A percentile compares a stretch with the other conserved stretches of the same genome.
phyloP scores from a whole-genome alignment of 2,113 vertebrate genomes.

The Prionailurus bengalensis region DNA sequence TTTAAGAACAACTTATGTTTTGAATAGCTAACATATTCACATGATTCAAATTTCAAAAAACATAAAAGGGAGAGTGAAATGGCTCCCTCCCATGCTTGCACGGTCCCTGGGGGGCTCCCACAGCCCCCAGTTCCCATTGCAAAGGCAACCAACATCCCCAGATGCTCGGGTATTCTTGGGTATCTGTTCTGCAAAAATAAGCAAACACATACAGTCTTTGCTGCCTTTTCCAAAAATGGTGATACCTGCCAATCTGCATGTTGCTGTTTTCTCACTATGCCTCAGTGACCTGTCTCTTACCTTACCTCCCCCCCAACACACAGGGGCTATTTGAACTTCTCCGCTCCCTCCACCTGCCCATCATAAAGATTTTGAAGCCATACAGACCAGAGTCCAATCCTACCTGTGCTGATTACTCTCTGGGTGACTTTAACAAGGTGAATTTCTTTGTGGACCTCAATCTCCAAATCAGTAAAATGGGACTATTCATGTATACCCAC shows the following conservation, averaged over 20 bases:
- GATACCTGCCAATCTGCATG: rapidly evolving
- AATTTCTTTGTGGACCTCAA: neutral
- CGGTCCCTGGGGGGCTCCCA: rapidly evolving
- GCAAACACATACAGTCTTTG: neutral
- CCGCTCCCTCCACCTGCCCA: neutral
- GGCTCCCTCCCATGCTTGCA: neutral
- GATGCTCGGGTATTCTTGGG: neutral
- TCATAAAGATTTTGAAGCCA: neutral
- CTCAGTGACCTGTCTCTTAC: neutral
- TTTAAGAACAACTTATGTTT: conserved; percentile 34
- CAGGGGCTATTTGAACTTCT: neutral
- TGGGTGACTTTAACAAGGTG: neutral
- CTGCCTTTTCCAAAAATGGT: neutral
- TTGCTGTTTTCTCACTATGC: neutral
- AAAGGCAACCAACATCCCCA: neutral
- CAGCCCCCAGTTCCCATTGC: neutral
- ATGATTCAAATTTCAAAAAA: conserved; percentile 40
- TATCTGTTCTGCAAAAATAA: conserved; percentile 5
- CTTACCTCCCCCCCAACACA: neutral
- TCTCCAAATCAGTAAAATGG: conserved; percentile 45
- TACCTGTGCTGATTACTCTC: neutral
- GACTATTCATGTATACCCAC: neutral
- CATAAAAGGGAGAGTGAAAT: neutral
- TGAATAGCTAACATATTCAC: conserved; percentile 5
- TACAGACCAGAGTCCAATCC: neutral